A percentile compares a stretch with the other conserved stretches of the same genome.
Conservation (phyloP, 2,113 vertebrate species). For the Tachycineta bicolor region DNA sequence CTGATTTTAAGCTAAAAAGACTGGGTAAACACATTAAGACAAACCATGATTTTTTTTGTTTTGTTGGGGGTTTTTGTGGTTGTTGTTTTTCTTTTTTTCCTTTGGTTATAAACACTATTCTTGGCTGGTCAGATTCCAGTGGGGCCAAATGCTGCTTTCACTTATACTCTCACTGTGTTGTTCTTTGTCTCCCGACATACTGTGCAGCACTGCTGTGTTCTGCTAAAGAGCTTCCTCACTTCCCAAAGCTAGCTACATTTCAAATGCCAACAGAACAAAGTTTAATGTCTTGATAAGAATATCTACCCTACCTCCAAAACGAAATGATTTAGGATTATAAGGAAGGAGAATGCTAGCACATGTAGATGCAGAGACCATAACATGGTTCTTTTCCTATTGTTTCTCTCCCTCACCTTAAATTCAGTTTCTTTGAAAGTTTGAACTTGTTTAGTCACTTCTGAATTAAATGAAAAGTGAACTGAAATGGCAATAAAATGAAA, state of each 20-base stretch:
- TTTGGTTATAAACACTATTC: neutral
- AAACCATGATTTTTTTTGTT: neutral
- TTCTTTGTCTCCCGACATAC: neutral
- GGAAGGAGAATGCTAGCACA: neutral
- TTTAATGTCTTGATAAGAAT: neutral
- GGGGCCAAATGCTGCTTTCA: neutral
- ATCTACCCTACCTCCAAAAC: neutral
- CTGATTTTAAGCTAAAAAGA: neutral
- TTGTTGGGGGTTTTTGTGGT: too few relatives aligned
- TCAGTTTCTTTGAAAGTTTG: neutral
- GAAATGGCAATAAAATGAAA: neutral
- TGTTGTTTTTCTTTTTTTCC: neutral
- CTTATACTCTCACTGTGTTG: neutral
- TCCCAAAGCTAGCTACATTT: neutral
- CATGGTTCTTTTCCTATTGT: neutral
- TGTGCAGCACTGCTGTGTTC: neutral
- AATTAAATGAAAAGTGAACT: neutral
- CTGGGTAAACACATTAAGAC: neutral
- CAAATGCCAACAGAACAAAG: neutral
- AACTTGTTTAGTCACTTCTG: neutral
- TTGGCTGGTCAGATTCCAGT: neutral
- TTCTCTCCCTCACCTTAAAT: neutral
- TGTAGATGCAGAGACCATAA: neutral
- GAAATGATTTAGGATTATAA: neutral
- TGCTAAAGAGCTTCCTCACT: neutral